phyloP scores from a whole-genome alignment of 2,113 vertebrate species.

The Andinoacara biseriatus region DNA sequence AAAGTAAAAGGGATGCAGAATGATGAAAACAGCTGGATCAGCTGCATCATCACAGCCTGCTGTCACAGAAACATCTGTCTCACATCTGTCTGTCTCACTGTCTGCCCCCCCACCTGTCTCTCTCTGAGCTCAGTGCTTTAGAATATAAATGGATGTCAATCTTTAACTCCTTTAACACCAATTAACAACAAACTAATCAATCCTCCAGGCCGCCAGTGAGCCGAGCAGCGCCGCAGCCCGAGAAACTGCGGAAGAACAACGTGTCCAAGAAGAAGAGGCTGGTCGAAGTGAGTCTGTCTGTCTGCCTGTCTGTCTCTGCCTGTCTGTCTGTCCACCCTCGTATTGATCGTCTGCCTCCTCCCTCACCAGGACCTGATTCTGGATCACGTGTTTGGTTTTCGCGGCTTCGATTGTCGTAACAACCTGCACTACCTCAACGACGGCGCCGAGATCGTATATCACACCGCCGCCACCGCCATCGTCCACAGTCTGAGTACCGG shows the following conservation, averaged over 20 bases:
- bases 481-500: constrained; percentile 92
- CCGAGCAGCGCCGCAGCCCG: constrained; percentile 91
- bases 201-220: constrained; percentile 89
- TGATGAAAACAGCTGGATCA: not conserved
- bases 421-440: constrained; percentile 99
- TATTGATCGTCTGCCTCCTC: not conserved
- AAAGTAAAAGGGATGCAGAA: not conserved
- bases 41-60: not conserved
- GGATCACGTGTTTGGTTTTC: constrained; percentile 94
- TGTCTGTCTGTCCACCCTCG: not conserved
- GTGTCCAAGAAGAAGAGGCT: constrained; percentile 92
- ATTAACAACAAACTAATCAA: not conserved
- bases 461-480: constrained; percentile 89
- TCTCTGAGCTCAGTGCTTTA: not conserved
- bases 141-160: not conserved
- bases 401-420: constrained; percentile 95
- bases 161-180: not conserved
- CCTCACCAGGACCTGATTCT: constrained; percentile 88
- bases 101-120: constrained; percentile 13
- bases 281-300: constrained; percentile 86
- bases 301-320: not conserved
- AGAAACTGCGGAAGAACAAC: constrained; percentile 96
- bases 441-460: constrained; percentile 92
- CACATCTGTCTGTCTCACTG: not conserved
- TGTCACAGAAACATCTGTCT: not conserved